Base-by-base conservation (phyloP, 2,888 invertebrate species). In the Oeneis ivallda region DNA sequence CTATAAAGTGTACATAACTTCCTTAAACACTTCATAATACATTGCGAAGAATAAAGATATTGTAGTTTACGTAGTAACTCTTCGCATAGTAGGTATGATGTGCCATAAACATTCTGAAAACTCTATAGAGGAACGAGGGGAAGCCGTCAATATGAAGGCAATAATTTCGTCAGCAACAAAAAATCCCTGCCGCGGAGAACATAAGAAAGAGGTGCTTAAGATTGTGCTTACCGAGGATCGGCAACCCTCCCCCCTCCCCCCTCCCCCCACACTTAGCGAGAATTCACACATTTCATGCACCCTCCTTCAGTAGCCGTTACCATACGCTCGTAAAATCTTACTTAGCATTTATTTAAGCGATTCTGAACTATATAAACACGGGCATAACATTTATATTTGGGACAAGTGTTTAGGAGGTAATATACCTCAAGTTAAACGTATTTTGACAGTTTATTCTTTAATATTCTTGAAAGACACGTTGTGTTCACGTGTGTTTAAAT, bases 371-470 rank as follows among this genome's bases (percentile, higher is more conserved):
- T 71, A 69, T 56, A 0, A 0, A 7, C 0, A 17, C 3, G 0
- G 4, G 0, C 0, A 49, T 63, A 71, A 53, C 52, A 66, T 0
- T n/a, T 17, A 15, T 6, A 1, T 52, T 69, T 68, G 69, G 60
- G 13, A 57, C 52, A 39, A 62, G 54, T 72, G 67, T 70, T 68
- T 68, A 65, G 71, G 76, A 78, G 77, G 76, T 17, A 43, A 43
- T 68, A 83, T 87, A 82, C 85, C 83, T 87, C 84, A 87, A 83
- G 83, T 54, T 82, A 85, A 86, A 86, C 84, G 80, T 79, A 78
- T 83, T 87, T 83, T 86, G 86, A 86, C 88, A 86, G 83, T 86
- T 87, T 87, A 86, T 85, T 85, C 81, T 79, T 78, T 84, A 19
- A 49, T 49, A 49, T 49, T 49, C 49, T 49, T 15, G 4, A 17